Evolutionary conservation across 2,888 invertebrate species (phyloP), one percentile per base, ranked within the genome.

Genomic region (Hermaeophaga mercurialis): DNA sequence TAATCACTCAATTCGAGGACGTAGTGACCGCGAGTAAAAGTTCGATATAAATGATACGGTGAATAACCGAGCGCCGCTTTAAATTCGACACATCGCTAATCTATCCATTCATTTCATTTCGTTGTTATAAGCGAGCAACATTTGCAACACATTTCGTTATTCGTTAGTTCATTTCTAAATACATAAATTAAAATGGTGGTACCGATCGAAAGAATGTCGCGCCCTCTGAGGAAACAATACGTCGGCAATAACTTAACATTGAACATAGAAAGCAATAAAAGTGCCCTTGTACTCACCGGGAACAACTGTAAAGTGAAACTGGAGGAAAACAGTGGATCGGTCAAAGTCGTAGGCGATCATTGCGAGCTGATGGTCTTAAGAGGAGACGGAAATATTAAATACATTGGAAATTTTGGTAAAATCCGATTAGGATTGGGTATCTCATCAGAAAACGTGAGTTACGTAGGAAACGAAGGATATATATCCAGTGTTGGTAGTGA

Each of bases 321-420:
- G 12, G 54, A 49, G 39, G 57, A 62, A 53, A 67, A 67, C 31
- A 36, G 22, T 24, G 59, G 60, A 1, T n/a, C 17, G 1, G 24
- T 67, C n/a, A 58, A 59, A 57, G 44, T 67, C 6, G 48, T 66
- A n/a, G 67, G 67, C 3, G 56, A 67, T 33, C 54, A 54, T 54
- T 61, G 62, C 45, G 52, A 60, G 14, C 17, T 66, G 7, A 56
- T 44, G 3, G 59, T 68, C 11, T 14, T 43, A 5, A 65, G 59
- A 19, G 68, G 68, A 3, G 46, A 36, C n/a, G 66, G 66, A 1
- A 52, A 24, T 17, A 53, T 68, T 8, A 45, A 59, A 24, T 66
- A 64, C 36, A 53, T 63, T 12, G 68, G 68, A 18, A 68, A 68
- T 45, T 56, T 57, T 24, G 66, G 66, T 7, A 63, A 43, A 44